Evolutionary conservation across 2,888 invertebrate species (phyloP), one percentile per base, ranked within the genome.

Genomic region (Ceraclea dissimilis): DNA sequence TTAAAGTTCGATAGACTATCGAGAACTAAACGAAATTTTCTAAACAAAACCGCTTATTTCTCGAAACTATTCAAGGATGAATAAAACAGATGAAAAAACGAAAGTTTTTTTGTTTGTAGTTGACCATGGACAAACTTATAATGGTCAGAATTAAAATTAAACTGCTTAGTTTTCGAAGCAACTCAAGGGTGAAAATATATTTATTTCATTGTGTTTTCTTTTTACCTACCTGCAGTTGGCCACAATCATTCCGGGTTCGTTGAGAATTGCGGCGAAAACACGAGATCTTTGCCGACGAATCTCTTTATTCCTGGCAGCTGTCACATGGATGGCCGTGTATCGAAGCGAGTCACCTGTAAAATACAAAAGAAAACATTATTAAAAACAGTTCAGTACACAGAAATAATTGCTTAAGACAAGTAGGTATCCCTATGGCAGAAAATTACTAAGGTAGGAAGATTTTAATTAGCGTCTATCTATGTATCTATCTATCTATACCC

Each of bases 191-290:
- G 43, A 43, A 43, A 43, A 43, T 43, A 13, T 13, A 8, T 43
- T 43, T 5, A 17, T 33, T 33, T n/a, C n/a, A 10, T 26, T 26
- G 26, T 26, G 26, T 4, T 26, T 26, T 26, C 26, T 26, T n/a
- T n/a, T n/a, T 10, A 8, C 21, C 50, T 57, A 59, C 61, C 61
- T 61, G 61, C 61, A 61, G 47, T 61, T 61, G 6, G 61, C 57
- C 31, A 59, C 57, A 33, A 61, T 54, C 57, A 61, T 59, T 39
- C 58, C 61, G 2, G 59, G 56, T 33, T 61, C 61, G 17, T 53
- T 52, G 39, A 61, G 52, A 16, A 51, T 51, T 31, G 56, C 43
- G 21, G 54, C 54, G 19, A 50, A 50, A 8, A 57, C 46, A 13
- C 54, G 52, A n/a, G 43, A 16, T 44, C 54, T 48, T 16, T 51